Base-by-base conservation (phyloP, 2,888 invertebrate species). In the Agrenia bidenticulata region DNA sequence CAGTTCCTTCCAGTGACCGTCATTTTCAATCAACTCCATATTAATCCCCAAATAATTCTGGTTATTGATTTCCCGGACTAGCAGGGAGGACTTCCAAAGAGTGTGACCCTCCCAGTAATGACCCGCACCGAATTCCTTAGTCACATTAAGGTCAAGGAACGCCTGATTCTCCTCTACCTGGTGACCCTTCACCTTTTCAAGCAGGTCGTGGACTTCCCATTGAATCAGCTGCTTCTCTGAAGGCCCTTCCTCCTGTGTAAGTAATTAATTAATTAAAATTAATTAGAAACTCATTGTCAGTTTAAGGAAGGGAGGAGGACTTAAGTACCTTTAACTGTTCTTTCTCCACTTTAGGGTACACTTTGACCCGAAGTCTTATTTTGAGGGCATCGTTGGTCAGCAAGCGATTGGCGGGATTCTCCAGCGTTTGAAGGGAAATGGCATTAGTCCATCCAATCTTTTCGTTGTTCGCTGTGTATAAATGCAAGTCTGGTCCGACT, bases 401-500 rank as follows among this genome's bases (percentile, higher is more conserved):
- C 1, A 71, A 51, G 17, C 54, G 32, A 56, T 68, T 66, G 1
- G 58, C 24, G 1, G 66, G 64, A 32, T 68, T 68, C 23, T 71
- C 64, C 5, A 71, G 49, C 13, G 66, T 62, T 2, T 61, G 24
- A 55, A 68, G 50, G 9, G 71, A 61, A 11, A 71, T 61, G 51
- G 68, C 56, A 42, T 68, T 66, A n/a, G 71, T 62, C 71, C 68
- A 68, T 5, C 68, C 68, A 15, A 71, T 71, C 49, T 66, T 68
- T 42, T 71, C 71, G 39, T 66, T 66, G 17, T 55, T 55, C 24
- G 55, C 60, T 57, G 59, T 64, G 49, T 68, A 71, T n/a, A 68
- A 45, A 64, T 71, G 68, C 61, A 68, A 63, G 42, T 71, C 71
- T 2, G 71, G 71, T 27, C 71, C 71, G 64, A 62, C 71, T 71